These are phyloP conservation scores for Coelinius sp. DNA, from an alignment of 2,888 invertebrate genomes.

Conservation along the genomic window DNA sequence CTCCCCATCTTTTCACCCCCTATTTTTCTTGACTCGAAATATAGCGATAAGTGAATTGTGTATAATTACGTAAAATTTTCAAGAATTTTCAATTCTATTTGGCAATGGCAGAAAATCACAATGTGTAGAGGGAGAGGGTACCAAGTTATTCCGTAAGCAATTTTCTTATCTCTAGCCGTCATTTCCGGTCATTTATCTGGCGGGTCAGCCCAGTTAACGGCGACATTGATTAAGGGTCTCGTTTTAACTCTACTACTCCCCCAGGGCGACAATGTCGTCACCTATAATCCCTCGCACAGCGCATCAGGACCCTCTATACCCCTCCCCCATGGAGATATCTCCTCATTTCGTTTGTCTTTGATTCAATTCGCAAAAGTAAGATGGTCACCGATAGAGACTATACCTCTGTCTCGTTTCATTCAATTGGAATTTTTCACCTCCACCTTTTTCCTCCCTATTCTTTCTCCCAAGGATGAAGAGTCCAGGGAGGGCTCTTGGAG, in stretches of 20 bases:
- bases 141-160: slow-evolving; percentile 56
- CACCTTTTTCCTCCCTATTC: slow-evolving; percentile 1
- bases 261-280: slow-evolving; percentile 23
- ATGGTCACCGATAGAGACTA: slow-evolving; percentile 54
- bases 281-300: slow-evolving; percentile 27
- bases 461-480: neutral
- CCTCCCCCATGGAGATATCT: slow-evolving; percentile 33
- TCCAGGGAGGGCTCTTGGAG: slow-evolving; percentile 9
- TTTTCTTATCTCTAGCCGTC: slow-evolving; percentile 67
- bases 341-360: slow-evolving; percentile 63
- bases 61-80: neutral
- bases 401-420: slow-evolving; percentile 8
- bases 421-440: neutral
- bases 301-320: slow-evolving; percentile 12
- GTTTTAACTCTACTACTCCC: slow-evolving; percentile 57
- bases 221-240: slow-evolving; percentile 65
- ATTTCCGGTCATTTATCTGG: slow-evolving; percentile 69
- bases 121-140: neutral
- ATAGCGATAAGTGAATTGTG: neutral
- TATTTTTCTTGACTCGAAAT: neutral
- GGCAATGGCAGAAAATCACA: neutral
- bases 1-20: neutral
- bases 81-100: neutral
- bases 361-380: slow-evolving; percentile 68
- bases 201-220: slow-evolving; percentile 59